Conservation (phyloP, 2,888 invertebrate species). For the Gnatocerus cornutus region DNA sequence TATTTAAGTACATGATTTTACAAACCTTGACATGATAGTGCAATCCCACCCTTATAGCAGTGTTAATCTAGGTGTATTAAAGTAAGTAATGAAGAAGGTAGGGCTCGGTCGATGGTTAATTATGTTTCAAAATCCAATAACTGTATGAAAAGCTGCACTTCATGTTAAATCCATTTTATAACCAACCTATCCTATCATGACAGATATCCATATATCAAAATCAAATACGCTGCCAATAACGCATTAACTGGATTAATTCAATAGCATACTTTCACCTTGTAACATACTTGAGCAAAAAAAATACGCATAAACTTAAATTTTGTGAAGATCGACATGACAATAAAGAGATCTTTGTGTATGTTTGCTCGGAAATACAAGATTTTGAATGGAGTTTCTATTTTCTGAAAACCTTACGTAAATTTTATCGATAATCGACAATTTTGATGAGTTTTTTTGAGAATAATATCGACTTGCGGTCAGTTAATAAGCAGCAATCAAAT, state of each 20-base stretch:
- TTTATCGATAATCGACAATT: too few species aligned
- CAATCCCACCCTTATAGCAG: slow-evolving; percentile 29
- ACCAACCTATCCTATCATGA: slow-evolving; percentile 62
- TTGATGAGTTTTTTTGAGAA: too few species aligned
- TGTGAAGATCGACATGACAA: too few species aligned
- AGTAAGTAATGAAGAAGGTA: slow-evolving; percentile 52
- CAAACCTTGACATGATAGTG: slow-evolving; percentile 45
- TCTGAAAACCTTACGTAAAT: too few species aligned
- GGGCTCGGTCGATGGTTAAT: slow-evolving; percentile 59
- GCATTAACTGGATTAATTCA: slow-evolving; percentile 65
- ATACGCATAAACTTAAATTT: too few species aligned
- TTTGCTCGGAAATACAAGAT: too few species aligned
- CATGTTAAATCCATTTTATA: slow-evolving; percentile 56
- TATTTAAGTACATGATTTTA: slow-evolving; percentile 4
- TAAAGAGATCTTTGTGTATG: too few species aligned
- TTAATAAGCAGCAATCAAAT: too few species aligned
- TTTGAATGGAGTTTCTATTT: too few species aligned
- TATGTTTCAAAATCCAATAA: slow-evolving; percentile 60
- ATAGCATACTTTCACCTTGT: slow-evolving; percentile 15
- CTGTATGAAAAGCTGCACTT: slow-evolving; percentile 57
- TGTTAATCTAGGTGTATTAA: slow-evolving; percentile 43
- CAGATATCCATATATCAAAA: slow-evolving; percentile 65
- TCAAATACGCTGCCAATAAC: slow-evolving; percentile 64
- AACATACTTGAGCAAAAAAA: too few species aligned
- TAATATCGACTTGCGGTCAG: too few species aligned